phyloP scores from a whole-genome alignment of 2,888 invertebrate genomes.

The Leptinotarsa haldemani region DNA sequence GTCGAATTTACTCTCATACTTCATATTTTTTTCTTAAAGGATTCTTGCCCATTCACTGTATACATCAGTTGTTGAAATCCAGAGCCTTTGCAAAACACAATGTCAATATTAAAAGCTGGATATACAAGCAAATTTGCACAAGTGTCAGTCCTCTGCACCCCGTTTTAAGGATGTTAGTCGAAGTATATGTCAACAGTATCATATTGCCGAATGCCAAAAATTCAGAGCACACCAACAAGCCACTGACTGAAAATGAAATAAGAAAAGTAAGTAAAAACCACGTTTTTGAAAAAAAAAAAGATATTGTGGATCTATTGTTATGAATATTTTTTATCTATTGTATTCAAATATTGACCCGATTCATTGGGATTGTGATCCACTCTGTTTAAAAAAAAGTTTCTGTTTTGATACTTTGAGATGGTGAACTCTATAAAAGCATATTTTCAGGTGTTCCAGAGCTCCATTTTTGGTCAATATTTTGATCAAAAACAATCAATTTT shows the following conservation, averaged over 20 bases:
- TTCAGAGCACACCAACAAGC: conserved; percentile 84
- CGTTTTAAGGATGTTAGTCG: conserved; percentile 88
- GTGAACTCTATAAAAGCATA: neutral
- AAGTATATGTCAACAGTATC: conserved; percentile 94
- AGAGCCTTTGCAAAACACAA: conserved; percentile 95
- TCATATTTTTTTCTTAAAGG: conserved; percentile 60
- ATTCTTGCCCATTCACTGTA: conserved; percentile 95
- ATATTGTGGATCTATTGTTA: no score
- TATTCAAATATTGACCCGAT: no score
- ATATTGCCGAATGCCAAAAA: conserved; percentile 77
- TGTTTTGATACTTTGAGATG: neutral
- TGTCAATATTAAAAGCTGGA: conserved; percentile 97
- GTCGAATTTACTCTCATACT: neutral
- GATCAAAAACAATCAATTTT: conserved; percentile 71
- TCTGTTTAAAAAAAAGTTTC: no score
- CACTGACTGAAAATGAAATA: conserved; percentile 91
- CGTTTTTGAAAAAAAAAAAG: no score
- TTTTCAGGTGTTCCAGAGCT: conserved; percentile 77
- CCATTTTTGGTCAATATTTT: conserved; percentile 80
- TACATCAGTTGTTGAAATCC: conserved; percentile 93
- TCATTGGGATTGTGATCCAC: no score
- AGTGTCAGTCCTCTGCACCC: conserved; percentile 93
- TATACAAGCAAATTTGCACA: conserved; percentile 91
- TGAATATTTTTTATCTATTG: no score
- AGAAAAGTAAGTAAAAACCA: conserved; percentile 64